Evolutionary conservation across 2,113 vertebrate genomes (phyloP).

Genomic region (Hypomesus transpacificus): DNA sequence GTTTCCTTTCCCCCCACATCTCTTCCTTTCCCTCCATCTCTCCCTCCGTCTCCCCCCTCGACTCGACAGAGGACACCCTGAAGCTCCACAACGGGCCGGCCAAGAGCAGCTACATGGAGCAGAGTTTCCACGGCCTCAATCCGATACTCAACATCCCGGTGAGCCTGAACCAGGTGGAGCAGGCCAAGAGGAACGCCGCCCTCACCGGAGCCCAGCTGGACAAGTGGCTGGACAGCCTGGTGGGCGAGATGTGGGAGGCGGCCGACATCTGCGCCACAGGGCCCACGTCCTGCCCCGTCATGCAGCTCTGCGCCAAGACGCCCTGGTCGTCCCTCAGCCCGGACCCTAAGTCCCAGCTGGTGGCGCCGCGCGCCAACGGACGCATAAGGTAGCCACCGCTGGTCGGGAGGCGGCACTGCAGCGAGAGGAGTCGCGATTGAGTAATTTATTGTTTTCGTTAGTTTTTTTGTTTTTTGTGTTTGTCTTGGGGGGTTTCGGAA

Average conservation of each 20-base stretch:
- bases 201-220: constrained; percentile 78
- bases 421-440: constrained; percentile 14
- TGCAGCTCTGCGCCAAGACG: constrained; percentile 88
- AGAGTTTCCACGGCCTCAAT: constrained; percentile 96
- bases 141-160: constrained; percentile 88
- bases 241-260: constrained; percentile 82
- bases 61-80: constrained; percentile 81
- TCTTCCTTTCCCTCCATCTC: not conserved
- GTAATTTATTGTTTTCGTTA: constrained; percentile 10
- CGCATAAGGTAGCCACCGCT: constrained; percentile 89
- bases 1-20: not conserved
- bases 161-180: constrained; percentile 78
- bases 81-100: constrained; percentile 85
- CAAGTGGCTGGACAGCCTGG: constrained; percentile 86
- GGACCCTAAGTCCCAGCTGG: constrained; percentile 92
- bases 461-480: constrained; percentile 56
- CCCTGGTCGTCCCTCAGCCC: constrained; percentile 95
- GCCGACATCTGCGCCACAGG: constrained; percentile 83
- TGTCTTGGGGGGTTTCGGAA: constrained; percentile 18
- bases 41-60: not conserved
- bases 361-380: constrained; percentile 79
- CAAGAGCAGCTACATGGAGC: constrained; percentile 97
- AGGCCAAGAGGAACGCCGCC: constrained; percentile 81
- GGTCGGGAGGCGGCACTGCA: constrained; percentile 56
- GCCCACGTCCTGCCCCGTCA: constrained; percentile 81